Conservation (phyloP, 2,113 vertebrate genomes). For the Heterotis niloticus region DNA sequence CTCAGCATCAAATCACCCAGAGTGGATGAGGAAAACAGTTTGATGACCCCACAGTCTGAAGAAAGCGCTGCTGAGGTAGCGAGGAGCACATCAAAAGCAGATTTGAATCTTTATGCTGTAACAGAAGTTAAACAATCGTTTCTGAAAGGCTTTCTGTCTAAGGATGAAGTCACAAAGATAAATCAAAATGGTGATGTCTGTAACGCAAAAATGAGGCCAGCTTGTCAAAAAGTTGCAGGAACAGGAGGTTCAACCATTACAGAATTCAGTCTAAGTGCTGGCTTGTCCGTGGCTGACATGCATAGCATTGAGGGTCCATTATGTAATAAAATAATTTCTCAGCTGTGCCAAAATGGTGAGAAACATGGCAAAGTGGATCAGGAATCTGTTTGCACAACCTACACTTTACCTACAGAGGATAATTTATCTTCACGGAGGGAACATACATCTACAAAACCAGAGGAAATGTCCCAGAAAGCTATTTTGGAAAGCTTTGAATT, state of each 20-base stretch:
- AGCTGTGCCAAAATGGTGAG: not conserved
- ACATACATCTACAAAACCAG: not conserved
- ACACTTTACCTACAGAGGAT: not conserved
- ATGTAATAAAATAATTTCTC: not conserved
- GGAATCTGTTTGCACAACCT: not conserved
- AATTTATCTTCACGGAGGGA: not conserved
- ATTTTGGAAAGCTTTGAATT: not conserved
- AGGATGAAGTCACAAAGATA: not conserved
- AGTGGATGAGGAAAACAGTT: constrained; percentile 64
- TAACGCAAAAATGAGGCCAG: not conserved
- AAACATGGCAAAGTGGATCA: not conserved
- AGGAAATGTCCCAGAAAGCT: not conserved
- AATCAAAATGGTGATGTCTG: not conserved
- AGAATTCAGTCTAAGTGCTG: not conserved
- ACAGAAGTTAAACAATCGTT: not conserved
- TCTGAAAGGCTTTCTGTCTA: not conserved
- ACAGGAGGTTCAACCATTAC: not conserved
- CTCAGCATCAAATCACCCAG: constrained; percentile 17
- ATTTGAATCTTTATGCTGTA: not conserved
- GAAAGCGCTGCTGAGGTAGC: not conserved
- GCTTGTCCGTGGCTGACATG: not conserved
- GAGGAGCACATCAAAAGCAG: not conserved
- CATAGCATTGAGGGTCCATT: not conserved
- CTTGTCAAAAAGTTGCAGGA: not conserved
- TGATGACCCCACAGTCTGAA: constrained; percentile 50